Conservation (phyloP, 2,888 invertebrate species). For the Drosophila hamatofila region DNA sequence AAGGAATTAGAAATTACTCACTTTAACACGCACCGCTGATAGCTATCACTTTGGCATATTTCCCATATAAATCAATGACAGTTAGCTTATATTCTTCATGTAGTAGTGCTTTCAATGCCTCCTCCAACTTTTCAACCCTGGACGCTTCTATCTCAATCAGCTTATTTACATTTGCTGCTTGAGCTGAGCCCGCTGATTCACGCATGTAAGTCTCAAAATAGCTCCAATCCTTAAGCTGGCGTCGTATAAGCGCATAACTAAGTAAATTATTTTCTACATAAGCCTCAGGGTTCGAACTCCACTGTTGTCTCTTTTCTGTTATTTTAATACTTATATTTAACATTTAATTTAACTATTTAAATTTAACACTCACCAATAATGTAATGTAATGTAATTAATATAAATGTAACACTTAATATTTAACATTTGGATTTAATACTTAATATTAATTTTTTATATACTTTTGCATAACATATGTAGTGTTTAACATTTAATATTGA, state of each 20-base stretch:
- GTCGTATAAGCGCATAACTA: slow-evolving; percentile 35
- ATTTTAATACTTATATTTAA: no score
- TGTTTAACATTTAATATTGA: no score
- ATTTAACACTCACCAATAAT: no score
- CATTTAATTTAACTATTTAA: no score
- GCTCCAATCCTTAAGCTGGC: slow-evolving; percentile 50
- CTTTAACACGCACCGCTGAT: background rate
- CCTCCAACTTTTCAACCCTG: background rate
- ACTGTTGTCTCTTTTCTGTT: slow-evolving; percentile 26
- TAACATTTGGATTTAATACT: no score
- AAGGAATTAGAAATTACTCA: no score
- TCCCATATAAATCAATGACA: slow-evolving; percentile 7
- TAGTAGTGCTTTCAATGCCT: slow-evolving; percentile 7
- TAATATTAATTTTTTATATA: no score
- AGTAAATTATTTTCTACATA: slow-evolving; percentile 38
- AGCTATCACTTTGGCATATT: background rate
- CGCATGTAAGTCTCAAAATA: slow-evolving; percentile 31
- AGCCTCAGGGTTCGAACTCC: background rate
- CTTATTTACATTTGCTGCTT: slow-evolving; percentile 6
- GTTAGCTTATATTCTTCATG: slow-evolving; percentile 18
- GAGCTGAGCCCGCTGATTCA: background rate
- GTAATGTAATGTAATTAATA: no score
- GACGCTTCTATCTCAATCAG: background rate
- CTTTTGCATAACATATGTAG: no score
- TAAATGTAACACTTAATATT: no score